Evolutionary conservation across 1,140 invertebrate genomes (phyloP), one percentile per base, ranked within the genome.

Genomic region (Amphibalanus amphitrite): DNA sequence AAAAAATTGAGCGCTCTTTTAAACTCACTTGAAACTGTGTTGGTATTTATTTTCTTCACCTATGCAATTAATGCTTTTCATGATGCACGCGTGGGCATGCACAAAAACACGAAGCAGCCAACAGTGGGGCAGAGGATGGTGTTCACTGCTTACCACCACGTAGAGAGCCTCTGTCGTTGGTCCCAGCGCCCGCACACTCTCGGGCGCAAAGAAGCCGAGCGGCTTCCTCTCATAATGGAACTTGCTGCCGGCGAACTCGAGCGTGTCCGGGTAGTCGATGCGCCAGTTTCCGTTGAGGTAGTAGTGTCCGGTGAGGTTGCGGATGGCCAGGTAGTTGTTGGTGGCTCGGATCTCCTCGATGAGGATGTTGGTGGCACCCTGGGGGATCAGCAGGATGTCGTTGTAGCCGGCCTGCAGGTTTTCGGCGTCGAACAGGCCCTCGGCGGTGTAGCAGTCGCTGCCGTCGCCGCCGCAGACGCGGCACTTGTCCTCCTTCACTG

Each of bases 251-350:
- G 90, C 89, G 76, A 93, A 91, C 71, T 84, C 82, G 72, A 92
- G 81, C 33, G 87, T 87, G 69, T 88, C 83, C 0, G 92, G 91
- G 79, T 90, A 92, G 79, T 94, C 91, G 77, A 97, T 95, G 77
- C 88, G 85, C 87, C 91, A 96, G 78, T 96, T 90, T 8, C 94
- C 94, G 80, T 97, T 97, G 26, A 97, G 82, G 78, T 94, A 95
- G 78, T 92, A 98, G 75, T 89, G 83, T 23, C 89, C 91, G 69
- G 86, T 83, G 64, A 85, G 84, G 78, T 94, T 93, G 75, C 94
- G 84, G 67, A 97, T 83, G 26, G 93, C 92, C 73, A 99, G 81
- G 79, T 96, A 97, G 82, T 98, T 98, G 77, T 91, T 93, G 0
- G 93, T 96, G 0, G 89, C 85, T 59, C 80, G 78, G 0, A 85